Evolutionary conservation across 2,113 vertebrate genomes (phyloP).

Genomic region (Spea multiplicata): DNA sequence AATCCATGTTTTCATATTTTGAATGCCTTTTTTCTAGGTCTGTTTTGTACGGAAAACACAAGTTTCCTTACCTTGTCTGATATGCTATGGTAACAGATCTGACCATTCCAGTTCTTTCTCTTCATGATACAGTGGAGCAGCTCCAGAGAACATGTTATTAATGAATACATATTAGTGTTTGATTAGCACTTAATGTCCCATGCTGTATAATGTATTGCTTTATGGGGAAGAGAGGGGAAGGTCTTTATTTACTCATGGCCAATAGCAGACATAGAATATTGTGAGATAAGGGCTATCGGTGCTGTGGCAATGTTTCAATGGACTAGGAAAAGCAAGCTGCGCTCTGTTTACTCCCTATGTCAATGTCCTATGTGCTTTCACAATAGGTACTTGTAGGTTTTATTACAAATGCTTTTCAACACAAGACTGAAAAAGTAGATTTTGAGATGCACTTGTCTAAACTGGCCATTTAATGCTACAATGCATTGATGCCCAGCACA

Average conservation of each 20-base stretch:
- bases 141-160: slow-evolving; percentile 8
- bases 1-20: too few species aligned
- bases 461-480: too few species aligned
- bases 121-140: not conserved
- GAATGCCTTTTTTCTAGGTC: too few species aligned
- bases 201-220: slow-evolving; percentile 15
- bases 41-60: not conserved
- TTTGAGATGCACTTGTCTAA: too few species aligned
- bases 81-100: not conserved
- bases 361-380: too few species aligned
- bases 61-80: not conserved
- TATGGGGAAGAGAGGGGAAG: slow-evolving; percentile 2
- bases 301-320: not conserved
- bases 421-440: too few species aligned
- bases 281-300: not conserved
- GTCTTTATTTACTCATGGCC: not conserved
- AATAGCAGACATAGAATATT: not conserved
- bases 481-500: too few species aligned
- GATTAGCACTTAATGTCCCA: slow-evolving; percentile 12
- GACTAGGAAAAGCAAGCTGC: not conserved
- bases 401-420: too few species aligned
- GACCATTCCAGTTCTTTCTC: slow-evolving; percentile 4
- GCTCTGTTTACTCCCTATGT: too few species aligned
- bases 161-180: slow-evolving; percentile 24
- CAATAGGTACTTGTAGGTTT: too few species aligned